Conservation (phyloP, 1,140 invertebrate genomes). For the Paraescarpia echinospica region DNA sequence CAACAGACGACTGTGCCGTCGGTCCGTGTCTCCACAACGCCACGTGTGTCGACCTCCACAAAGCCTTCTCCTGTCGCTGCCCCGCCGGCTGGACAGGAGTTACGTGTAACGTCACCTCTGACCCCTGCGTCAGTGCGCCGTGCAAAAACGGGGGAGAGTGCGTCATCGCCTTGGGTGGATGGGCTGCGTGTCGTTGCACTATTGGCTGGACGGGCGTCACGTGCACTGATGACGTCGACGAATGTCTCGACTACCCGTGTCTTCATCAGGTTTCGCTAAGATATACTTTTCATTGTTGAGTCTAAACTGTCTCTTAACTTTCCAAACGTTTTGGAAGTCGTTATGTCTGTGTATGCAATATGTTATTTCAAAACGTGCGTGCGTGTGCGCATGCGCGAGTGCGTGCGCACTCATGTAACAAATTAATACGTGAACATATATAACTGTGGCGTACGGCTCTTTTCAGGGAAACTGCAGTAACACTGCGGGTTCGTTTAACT, state of each 20-base stretch:
- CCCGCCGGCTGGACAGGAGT: not conserved
- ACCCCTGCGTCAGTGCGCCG: not conserved
- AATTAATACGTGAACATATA: not conserved
- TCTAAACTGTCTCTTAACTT: not conserved
- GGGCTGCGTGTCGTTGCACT: conserved; percentile 14
- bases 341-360: not conserved
- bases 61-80: not conserved
- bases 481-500: not conserved
- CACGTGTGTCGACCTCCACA: not conserved
- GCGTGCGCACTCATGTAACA: not conserved
- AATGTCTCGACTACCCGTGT: conserved; percentile 10
- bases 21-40: not conserved
- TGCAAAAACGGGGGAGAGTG: not conserved
- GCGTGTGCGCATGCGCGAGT: not conserved
- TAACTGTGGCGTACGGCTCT: not conserved
- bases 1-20: not conserved
- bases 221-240: conserved; percentile 27
- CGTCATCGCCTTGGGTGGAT: not conserved
- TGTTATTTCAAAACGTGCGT: not conserved
- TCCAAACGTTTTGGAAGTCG: too few species aligned
- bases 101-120: not conserved
- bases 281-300: not conserved
- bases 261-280: not conserved
- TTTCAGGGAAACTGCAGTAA: not conserved
- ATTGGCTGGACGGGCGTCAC: conserved; percentile 30